Evolutionary conservation across 1,140 invertebrate species (phyloP).

Genomic region (Thalassaphorura encarpata): DNA sequence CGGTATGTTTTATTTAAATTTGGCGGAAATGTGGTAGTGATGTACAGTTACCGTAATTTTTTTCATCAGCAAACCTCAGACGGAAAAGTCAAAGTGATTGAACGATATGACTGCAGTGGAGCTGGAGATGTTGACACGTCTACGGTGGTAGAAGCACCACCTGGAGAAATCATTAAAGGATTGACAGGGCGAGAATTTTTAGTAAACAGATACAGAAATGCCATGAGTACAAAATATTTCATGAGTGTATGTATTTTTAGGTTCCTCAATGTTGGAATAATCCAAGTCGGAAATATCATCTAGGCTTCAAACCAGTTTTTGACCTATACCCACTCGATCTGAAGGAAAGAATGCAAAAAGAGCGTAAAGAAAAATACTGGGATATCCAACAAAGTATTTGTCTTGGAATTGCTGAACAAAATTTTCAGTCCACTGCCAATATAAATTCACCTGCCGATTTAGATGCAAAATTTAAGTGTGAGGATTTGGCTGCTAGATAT

Average conservation of each 20-base stretch:
- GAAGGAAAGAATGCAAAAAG: constrained; percentile 68
- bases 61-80: too few relatives aligned
- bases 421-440: too few relatives aligned
- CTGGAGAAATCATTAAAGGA: constrained; percentile 68
- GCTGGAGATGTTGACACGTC: constrained; percentile 88
- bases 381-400: constrained; percentile 70
- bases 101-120: constrained; percentile 82
- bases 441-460: too few relatives aligned
- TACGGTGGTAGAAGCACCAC: constrained; percentile 58
- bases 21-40: too few relatives aligned
- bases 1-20: too few relatives aligned
- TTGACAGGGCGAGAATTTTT: constrained; percentile 72
- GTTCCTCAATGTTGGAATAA: constrained; percentile 74
- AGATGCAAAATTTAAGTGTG: too few relatives aligned
- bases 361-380: constrained; percentile 74
- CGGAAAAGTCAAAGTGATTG: constrained; percentile 86
- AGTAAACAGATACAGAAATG: too few relatives aligned
- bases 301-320: constrained; percentile 72
- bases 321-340: constrained; percentile 76
- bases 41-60: too few relatives aligned
- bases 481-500: too few relatives aligned
- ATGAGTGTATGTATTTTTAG: too few relatives aligned
- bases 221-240: too few relatives aligned
- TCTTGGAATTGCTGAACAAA: too few relatives aligned
- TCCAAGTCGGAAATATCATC: constrained; percentile 65